Evolutionary conservation across 2,888 invertebrate genomes (phyloP).

Genomic region (Eupithecia subumbrata): DNA sequence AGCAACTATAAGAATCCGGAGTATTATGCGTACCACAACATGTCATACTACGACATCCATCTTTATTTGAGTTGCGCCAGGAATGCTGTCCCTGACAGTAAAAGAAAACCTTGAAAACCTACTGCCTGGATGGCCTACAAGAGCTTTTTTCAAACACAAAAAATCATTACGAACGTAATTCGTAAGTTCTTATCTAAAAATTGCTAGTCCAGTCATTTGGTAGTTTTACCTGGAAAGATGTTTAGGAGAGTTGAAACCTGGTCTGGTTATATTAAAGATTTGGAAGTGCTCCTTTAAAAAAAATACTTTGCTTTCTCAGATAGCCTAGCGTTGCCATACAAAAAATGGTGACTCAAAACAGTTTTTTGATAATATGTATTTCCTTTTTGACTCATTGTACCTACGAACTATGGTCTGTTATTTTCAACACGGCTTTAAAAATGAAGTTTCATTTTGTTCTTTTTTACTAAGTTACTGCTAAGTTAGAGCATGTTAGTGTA

Average conservation of each 20-base stretch:
- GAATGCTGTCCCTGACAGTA: slow-evolving; percentile 49
- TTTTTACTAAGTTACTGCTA: not conserved
- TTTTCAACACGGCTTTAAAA: not conserved
- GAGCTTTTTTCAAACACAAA: not conserved
- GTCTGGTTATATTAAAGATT: not conserved
- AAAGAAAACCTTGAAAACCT: slow-evolving; percentile 51
- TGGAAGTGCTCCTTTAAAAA: not conserved
- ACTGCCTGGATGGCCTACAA: not conserved
- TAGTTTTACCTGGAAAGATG: not conserved
- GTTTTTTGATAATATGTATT: not conserved
- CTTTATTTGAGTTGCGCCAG: slow-evolving; percentile 54
- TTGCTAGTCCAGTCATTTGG: not conserved
- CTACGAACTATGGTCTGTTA: too few relatives aligned
- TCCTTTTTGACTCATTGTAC: not conserved
- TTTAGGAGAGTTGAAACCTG: not conserved
- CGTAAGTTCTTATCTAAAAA: not conserved
- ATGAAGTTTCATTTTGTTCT: not conserved
- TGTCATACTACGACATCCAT: slow-evolving; percentile 69
- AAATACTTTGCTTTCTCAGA: not conserved
- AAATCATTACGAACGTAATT: not conserved
- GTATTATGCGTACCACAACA: slow-evolving; percentile 72
- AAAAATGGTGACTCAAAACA: not conserved
- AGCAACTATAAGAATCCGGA: slow-evolving; percentile 66
- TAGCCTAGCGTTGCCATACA: not conserved
- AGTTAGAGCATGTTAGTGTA: too few relatives aligned